Evolutionary conservation across 2,888 invertebrate species (phyloP), one percentile per base, ranked within the genome.

Genomic region (Macrosoma leucophasiata): DNA sequence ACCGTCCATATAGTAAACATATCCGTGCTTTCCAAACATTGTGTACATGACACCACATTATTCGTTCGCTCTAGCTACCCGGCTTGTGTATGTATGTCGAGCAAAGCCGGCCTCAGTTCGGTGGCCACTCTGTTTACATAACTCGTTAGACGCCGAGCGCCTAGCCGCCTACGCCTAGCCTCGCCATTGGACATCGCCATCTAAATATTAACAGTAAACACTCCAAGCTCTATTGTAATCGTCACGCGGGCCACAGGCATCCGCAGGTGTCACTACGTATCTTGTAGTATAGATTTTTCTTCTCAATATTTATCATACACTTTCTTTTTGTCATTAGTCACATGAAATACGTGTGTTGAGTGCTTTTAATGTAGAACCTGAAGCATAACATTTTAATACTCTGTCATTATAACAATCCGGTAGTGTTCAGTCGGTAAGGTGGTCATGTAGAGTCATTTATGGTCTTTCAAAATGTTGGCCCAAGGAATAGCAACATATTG

Each of bases 111-210:
- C 52, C 56, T 57, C 60, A 53, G 62, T n/a, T n/a, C 59, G 65
- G 70, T 72, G 69, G 74, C 58, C 61, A 61, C 53, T 56, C 39
- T 78, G 79, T 79, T 79, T 75, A 75, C 76, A 72, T 69, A 77
- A 72, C 75, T 75, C 61, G 79, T 81, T 79, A 81, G 74, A 62
- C 55, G 61, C 58, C 57, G 52, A 55, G 56, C 57, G 56, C 52
- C 54, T 52, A 41, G 48, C 54, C 61, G 73, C 77, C 77, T 64
- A 76, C 78, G 62, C 62, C 48, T 41, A 36, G 33, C 44, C 47
- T 33, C 39, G 42, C 52, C 56, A 62, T 65, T 66, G 67, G 63
- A 58, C 61, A n/a, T 59, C 62, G 62, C 58, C 62, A 58, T 50
- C 52, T 48, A 59, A 63, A 64, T 62, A 62, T 64, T 62, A 68